A percentile compares a stretch with the other conserved stretches of the same genome.
phyloP scores from a whole-genome alignment of 2,113 vertebrate genomes.

The Lasiurus cinereus region DNA sequence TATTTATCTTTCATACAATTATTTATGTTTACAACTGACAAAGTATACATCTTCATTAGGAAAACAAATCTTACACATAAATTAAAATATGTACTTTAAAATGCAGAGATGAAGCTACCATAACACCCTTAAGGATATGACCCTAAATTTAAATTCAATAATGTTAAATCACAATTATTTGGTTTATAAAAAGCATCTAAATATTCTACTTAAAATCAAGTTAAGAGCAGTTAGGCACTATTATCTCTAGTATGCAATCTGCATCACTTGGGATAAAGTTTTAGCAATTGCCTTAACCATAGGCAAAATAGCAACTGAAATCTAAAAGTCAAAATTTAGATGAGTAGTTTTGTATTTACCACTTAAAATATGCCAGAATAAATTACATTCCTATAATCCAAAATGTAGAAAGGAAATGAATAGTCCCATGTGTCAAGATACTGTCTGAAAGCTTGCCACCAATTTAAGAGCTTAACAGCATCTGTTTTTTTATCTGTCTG shows the following conservation, averaged over 20 bases:
- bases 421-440: not conserved
- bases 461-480: not conserved
- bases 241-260: constrained; percentile 67
- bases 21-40: constrained; percentile 4
- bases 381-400: not conserved
- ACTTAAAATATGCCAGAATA: not conserved
- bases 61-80: not conserved
- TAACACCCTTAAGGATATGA: not conserved
- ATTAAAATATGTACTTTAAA: constrained; percentile 39
- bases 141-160: constrained; percentile 34
- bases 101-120: not conserved
- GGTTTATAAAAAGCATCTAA: constrained; percentile 56
- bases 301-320: constrained; percentile 47
- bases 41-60: not conserved
- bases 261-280: constrained; percentile 58
- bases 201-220: constrained; percentile 32
- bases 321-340: constrained; percentile 30
- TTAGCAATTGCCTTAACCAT: constrained; percentile 31
- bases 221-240: constrained; percentile 64
- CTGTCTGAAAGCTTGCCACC: not conserved
- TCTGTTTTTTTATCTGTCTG: not conserved
- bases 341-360: not conserved
- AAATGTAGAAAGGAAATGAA: not conserved
- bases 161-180: constrained; percentile 68
- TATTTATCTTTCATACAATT: not conserved